phyloP scores from a whole-genome alignment of 2,888 invertebrate species.

The Drosophila hamatofila region DNA sequence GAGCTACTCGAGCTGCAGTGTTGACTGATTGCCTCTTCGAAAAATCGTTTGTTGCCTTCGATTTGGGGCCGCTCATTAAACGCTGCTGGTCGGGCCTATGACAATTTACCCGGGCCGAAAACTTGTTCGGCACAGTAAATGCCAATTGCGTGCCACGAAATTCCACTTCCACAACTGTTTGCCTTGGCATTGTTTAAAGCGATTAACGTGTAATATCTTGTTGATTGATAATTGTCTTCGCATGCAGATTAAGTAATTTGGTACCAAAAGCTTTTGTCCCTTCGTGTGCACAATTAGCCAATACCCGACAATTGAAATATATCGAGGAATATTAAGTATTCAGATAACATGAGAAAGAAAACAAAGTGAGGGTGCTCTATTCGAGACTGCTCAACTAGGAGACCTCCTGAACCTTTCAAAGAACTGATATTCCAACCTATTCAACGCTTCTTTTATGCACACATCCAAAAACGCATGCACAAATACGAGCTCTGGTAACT shows the following conservation, averaged over 20 bases:
- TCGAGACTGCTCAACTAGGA: too few species aligned
- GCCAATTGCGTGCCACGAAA: constrained; percentile 45
- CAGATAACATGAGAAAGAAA: too few species aligned
- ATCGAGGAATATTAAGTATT: background rate
- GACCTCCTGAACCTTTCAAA: too few species aligned
- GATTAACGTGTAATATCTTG: constrained; percentile 58
- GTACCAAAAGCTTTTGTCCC: constrained; percentile 14
- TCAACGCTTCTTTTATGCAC: too few species aligned
- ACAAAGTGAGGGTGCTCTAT: too few species aligned
- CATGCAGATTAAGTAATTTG: constrained; percentile 63
- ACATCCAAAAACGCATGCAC: too few species aligned
- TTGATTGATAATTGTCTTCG: constrained; percentile 62
- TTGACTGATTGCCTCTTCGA: constrained; percentile 56
- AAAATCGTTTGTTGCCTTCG: constrained; percentile 56
- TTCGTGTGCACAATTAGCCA: constrained; percentile 38
- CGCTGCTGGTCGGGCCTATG: constrained; percentile 31
- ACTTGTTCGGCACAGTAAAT: constrained; percentile 40
- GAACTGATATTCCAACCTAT: too few species aligned
- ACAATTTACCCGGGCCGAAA: background rate
- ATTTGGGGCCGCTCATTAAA: constrained; percentile 45
- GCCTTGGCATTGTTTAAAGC: constrained; percentile 50
- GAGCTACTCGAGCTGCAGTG: constrained; percentile 21
- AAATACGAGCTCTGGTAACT: too few species aligned
- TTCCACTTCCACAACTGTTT: constrained; percentile 31
- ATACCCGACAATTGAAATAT: constrained; percentile 1